Evolutionary conservation across 2,888 invertebrate species (phyloP).

Genomic region (Hylaea fasciaria): DNA sequence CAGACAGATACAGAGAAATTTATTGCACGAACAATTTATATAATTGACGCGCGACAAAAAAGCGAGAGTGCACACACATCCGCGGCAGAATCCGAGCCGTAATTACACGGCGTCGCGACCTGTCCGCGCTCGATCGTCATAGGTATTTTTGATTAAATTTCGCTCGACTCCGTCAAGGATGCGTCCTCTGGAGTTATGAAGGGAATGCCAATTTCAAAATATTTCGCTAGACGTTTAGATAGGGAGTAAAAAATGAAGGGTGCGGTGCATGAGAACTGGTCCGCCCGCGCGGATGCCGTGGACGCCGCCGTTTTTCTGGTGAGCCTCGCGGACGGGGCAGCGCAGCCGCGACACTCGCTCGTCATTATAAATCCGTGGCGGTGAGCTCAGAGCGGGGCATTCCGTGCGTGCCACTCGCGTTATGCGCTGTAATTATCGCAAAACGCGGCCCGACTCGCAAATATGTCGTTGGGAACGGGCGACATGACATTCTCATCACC

Average conservation of each 20-base stretch:
- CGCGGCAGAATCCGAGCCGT: conserved; percentile 70
- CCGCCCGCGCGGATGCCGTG: conserved; percentile 69
- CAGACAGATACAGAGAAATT: conserved; percentile 81
- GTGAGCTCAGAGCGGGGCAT: conserved; percentile 80
- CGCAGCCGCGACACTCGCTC: conserved; percentile 73
- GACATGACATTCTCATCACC: conserved; percentile 85
- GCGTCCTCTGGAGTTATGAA: conserved; percentile 80
- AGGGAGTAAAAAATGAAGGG: conserved; percentile 68
- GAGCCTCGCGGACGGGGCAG: conserved; percentile 57
- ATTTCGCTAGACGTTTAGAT: conserved; percentile 79
- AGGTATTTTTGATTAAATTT: conserved; percentile 77
- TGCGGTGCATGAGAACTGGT: conserved; percentile 70
- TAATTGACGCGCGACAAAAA: conserved; percentile 84
- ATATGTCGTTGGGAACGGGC: conserved; percentile 83
- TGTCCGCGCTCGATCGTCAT: conserved; percentile 65
- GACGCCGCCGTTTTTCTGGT: conserved; percentile 70
- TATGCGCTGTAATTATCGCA: conserved; percentile 83
- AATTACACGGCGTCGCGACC: conserved; percentile 73
- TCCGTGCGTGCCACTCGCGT: conserved; percentile 76
- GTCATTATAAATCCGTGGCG: conserved; percentile 82
- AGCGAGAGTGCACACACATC: conserved; percentile 78
- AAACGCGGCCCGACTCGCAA: conserved; percentile 81
- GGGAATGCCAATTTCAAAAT: conserved; percentile 83
- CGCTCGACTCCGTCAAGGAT: conserved; percentile 66
- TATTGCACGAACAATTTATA: conserved; percentile 84